phyloP scores from a whole-genome alignment of 2,113 vertebrate species.

The Zosterops borbonicus region DNA sequence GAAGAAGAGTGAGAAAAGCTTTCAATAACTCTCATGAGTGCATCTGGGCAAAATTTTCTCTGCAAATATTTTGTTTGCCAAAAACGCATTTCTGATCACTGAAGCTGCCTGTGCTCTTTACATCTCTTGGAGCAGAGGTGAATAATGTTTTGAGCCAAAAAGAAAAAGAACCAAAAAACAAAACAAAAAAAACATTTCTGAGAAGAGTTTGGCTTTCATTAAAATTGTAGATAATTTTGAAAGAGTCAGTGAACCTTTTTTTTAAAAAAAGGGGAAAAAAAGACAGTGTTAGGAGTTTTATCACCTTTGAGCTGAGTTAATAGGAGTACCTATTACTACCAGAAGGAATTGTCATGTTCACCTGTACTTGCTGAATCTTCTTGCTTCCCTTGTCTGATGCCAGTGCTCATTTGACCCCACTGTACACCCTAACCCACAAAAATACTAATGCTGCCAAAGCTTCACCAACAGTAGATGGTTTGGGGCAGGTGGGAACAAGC shows the following conservation, averaged over 20 bases:
- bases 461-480: neutral
- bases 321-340: neutral
- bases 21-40: neutral
- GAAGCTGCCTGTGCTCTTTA: neutral
- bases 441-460: neutral
- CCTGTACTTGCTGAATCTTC: neutral
- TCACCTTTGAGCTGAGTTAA: neutral
- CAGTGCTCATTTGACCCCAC: neutral
- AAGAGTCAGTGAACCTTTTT: neutral
- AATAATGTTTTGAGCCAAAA: neutral
- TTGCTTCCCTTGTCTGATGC: neutral
- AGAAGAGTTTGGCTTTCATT: neutral
- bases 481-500: neutral
- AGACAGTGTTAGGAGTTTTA: neutral
- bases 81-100: neutral
- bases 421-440: neutral
- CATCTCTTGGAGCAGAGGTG: neutral
- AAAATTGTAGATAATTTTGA: neutral
- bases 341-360: neutral
- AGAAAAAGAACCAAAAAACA: neutral
- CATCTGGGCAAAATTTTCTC: neutral
- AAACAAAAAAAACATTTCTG: neutral
- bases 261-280: fast-evolving
- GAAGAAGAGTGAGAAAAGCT: neutral
- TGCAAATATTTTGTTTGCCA: conserved; percentile 11